A percentile compares a stretch with the other conserved stretches of the same genome.
These are phyloP conservation scores for Agrotis puta DNA, from an alignment of 2,888 invertebrate species.

Conservation along the genomic window DNA sequence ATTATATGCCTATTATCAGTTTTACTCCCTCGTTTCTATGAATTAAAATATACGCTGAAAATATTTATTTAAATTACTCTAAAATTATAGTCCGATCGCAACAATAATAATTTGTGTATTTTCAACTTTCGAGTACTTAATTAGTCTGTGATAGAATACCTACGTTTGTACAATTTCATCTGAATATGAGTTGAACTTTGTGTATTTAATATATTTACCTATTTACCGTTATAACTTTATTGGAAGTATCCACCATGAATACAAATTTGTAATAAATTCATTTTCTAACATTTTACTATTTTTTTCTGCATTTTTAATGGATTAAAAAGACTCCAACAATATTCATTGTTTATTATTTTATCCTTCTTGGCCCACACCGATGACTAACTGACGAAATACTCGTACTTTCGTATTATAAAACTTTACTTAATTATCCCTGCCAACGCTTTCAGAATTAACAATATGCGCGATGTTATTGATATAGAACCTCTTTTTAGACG, in stretches of 20 bases:
- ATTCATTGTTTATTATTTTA: slow-evolving; percentile 54
- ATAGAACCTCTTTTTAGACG: slow-evolving; percentile 5
- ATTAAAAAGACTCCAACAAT: slow-evolving; percentile 84
- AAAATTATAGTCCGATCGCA: slow-evolving; percentile 40
- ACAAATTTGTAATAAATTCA: slow-evolving; percentile 91
- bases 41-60: slow-evolving; percentile 10
- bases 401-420: neutral
- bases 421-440: neutral
- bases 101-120: slow-evolving; percentile 31
- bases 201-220: slow-evolving; percentile 45
- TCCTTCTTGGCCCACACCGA: neutral
- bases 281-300: slow-evolving; percentile 87
- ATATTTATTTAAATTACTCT: slow-evolving; percentile 17
- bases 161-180: slow-evolving; percentile 67
- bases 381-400: neutral
- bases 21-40: slow-evolving; percentile 20
- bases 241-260: slow-evolving; percentile 72
- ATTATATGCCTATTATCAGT: slow-evolving; percentile 44
- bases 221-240: slow-evolving; percentile 31
- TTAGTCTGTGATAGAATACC: slow-evolving; percentile 86
- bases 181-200: slow-evolving; percentile 48
- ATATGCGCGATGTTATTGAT: too few relatives aligned
- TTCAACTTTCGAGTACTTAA: slow-evolving; percentile 78
- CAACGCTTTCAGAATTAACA: neutral
- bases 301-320: slow-evolving; percentile 88